Percentiles rank a stretch among this genome's conserved stretches.
Evolutionary conservation across 2,888 invertebrate species (phyloP).

Genomic region (Callinectes sapidus): DNA sequence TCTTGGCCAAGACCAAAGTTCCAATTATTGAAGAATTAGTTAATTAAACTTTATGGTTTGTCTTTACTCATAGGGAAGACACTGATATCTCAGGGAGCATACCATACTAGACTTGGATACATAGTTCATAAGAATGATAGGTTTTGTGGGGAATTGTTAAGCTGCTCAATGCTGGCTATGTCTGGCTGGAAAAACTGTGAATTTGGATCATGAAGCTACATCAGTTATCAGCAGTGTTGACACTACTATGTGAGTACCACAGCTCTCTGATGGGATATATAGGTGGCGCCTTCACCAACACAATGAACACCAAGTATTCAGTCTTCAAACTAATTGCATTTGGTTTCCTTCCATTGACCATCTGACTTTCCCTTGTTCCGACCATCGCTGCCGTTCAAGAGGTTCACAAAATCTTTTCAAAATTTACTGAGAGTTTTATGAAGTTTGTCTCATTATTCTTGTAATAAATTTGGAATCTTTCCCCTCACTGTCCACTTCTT

Average conservation of each 20-base stretch:
- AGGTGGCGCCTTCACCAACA: neutral
- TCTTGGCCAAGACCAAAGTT: neutral
- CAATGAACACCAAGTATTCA: neutral
- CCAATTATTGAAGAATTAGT: neutral
- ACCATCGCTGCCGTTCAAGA: neutral
- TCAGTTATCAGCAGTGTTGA: neutral
- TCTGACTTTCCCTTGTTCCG: neutral
- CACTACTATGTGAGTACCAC: neutral
- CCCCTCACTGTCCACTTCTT: neutral
- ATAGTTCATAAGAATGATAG: neutral
- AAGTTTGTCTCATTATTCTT: neutral
- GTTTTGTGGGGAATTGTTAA: neutral
- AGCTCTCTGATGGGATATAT: neutral
- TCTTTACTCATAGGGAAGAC: neutral
- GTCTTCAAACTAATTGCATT: neutral
- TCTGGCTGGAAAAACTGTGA: neutral
- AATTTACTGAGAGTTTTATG: neutral
- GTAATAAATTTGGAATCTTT: neutral
- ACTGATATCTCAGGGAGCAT: constrained; percentile 16
- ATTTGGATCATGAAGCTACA: neutral
- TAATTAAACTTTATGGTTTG: neutral
- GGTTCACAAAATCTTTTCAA: neutral
- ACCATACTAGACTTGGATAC: neutral
- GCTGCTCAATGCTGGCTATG: neutral
- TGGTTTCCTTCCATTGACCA: neutral